Percentiles rank a stretch among this genome's conserved stretches.
These are phyloP conservation scores for Papilio polytes DNA, from an alignment of 1,140 invertebrate species.

Conservation along the genomic window DNA sequence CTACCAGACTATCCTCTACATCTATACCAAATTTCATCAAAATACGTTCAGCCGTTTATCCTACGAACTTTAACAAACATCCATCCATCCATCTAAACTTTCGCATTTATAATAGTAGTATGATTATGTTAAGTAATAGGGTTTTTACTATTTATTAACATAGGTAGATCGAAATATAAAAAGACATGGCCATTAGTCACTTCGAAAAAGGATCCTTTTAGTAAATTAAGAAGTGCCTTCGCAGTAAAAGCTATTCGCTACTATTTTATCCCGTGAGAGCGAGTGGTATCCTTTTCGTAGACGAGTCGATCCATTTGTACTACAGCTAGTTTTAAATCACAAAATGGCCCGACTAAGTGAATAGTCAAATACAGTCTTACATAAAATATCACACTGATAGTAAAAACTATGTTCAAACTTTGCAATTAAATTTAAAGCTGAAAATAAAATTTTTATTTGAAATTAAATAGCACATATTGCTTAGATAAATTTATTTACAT, in stretches of 20 bases:
- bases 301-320: constrained; percentile 6
- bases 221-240: constrained; percentile 14
- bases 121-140: too few species aligned
- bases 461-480: background rate
- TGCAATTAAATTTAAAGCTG: background rate
- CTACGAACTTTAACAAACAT: too few species aligned
- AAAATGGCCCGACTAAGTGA: background rate
- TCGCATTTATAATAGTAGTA: too few species aligned
- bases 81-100: too few species aligned
- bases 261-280: constrained; percentile 22
- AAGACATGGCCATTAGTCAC: background rate
- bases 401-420: too few species aligned
- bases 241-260: constrained; percentile 19
- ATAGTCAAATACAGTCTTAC: background rate
- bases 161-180: background rate
- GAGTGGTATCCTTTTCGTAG: background rate
- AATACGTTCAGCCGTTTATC: too few species aligned
- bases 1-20: too few species aligned
- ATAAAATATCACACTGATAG: too few species aligned
- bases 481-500: constrained; percentile 18
- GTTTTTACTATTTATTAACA: background rate
- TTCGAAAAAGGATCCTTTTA: background rate
- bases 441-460: background rate
- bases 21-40: too few species aligned
- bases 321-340: background rate